A percentile compares a stretch with the other conserved stretches of the same genome.
Evolutionary conservation across 2,888 invertebrate species (phyloP).

Genomic region (Yponomeuta evonymella): DNA sequence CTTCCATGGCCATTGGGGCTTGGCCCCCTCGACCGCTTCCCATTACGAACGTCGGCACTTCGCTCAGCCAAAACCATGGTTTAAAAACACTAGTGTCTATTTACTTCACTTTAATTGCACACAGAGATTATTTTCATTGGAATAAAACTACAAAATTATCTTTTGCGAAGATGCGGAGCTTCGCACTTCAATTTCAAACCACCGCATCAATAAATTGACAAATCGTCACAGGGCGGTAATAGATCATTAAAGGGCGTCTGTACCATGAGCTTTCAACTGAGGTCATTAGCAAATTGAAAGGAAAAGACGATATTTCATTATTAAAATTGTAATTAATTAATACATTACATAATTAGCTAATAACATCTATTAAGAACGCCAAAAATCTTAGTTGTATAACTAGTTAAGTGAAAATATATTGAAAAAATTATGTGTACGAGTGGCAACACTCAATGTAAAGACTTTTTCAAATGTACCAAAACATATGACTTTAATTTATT

Average conservation of each 20-base stretch:
- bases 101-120: conserved; percentile 20
- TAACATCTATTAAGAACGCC: no score
- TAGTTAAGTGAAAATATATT: neutral
- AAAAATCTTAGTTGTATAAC: neutral
- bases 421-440: neutral
- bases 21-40: conserved; percentile 91
- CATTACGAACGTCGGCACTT: conserved; percentile 90
- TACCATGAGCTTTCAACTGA: conserved; percentile 32
- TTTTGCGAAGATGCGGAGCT: conserved; percentile 46
- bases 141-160: conserved; percentile 30
- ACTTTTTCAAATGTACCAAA: conserved; percentile 4
- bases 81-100: conserved; percentile 8
- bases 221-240: conserved; percentile 40
- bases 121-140: conserved; percentile 27
- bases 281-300: neutral
- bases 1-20: conserved; percentile 91
- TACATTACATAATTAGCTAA: no score
- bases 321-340: no score
- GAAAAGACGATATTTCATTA: no score
- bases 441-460: conserved; percentile 15
- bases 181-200: conserved; percentile 70
- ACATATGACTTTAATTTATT: neutral
- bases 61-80: conserved; percentile 92
- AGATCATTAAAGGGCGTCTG: conserved; percentile 56
- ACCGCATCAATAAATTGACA: conserved; percentile 76